Base-by-base conservation (phyloP, 2,113 vertebrate genomes). In the Leptobrachium leishanense region DNA sequence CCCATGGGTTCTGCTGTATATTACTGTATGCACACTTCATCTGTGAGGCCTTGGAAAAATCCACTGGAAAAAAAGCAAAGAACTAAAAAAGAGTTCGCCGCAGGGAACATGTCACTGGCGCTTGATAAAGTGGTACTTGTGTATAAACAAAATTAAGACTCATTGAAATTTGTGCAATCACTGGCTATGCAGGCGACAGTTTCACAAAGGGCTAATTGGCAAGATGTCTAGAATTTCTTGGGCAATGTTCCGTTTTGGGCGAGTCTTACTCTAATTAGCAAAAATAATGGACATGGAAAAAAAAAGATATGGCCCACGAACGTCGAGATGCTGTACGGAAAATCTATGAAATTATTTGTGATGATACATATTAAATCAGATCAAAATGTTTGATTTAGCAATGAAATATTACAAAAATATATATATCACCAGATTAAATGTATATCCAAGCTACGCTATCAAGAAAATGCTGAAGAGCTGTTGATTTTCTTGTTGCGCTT, bases 51-150 rank as follows among this genome's bases (percentile, higher is more conserved):
- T 62, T 43, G 42, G n/a, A 62, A 65, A 11, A 75, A n/a, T 46
- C 53, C 63, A 54, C 55, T 10, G 55, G 13, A 12, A 59, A 59
- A 59, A 59, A 59, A 54, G 11, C 40, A 75, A 4, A 50, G 73
- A 31, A 31, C 20, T 31, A 12, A 41, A 15, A 54, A 75, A 67
- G 43, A 68, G 46, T 68, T 57, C 7, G 43, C 74, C 41, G 57
- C 50, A 42, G 74, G 59, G 57, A 75, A 67, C 9, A 68, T 76
- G 74, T 55, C 65, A 76, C 39, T 7, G 64, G 0, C 6, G 15
- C 12, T 68, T 75, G 63, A 75, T 75, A 67, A 75, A 75, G 63
- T 53, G 74, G 43, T 39, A 50, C 74, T 67, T 75, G 12, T 41
- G 63, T 65, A 39, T 54, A 67, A 75, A 63, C 74, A 75, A 50